phyloP scores from a whole-genome alignment of 64 coral and sea anemone genomes.

The Stichodactyla helianthus region DNA sequence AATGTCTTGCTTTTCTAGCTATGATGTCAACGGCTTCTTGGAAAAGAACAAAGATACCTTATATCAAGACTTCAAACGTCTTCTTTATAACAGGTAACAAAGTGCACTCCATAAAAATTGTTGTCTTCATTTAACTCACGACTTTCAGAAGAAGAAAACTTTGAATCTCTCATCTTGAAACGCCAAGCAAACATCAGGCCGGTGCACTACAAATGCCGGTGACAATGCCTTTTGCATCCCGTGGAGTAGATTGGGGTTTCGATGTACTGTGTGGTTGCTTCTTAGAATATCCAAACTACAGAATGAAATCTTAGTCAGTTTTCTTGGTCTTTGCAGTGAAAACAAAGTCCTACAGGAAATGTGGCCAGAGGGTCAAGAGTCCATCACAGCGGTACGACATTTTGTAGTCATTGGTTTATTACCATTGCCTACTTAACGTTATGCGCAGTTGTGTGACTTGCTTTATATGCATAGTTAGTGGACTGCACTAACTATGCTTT shows the following conservation, averaged over 20 bases:
- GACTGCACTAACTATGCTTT: too few species aligned
- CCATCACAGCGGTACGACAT: constrained; percentile 68
- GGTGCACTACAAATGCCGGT: too few species aligned
- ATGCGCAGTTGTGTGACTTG: too few species aligned
- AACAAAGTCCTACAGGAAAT: constrained; percentile 85
- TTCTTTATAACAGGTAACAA: constrained; percentile 87
- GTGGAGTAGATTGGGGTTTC: not conserved
- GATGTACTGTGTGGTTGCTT: not conserved
- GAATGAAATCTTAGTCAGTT: too few species aligned
- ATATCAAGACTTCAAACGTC: constrained; percentile 92
- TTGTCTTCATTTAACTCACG: too few species aligned
- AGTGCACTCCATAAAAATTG: not conserved
- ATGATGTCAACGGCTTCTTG: constrained; percentile 76
- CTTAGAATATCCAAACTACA: too few species aligned
- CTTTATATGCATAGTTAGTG: too few species aligned
- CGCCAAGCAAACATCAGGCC: too few species aligned
- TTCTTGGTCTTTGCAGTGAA: constrained; percentile 4
- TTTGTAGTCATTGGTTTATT: not conserved
- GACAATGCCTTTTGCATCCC: not conserved
- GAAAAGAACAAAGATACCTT: constrained; percentile 97
- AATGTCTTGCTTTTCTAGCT: constrained; percentile 41
- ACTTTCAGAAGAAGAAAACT: too few species aligned
- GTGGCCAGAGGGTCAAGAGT: constrained; percentile 98
- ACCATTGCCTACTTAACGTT: too few species aligned
- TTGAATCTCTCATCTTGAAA: too few species aligned